Conservation (phyloP, 2,888 invertebrate species). For the Meteorus colon region DNA sequence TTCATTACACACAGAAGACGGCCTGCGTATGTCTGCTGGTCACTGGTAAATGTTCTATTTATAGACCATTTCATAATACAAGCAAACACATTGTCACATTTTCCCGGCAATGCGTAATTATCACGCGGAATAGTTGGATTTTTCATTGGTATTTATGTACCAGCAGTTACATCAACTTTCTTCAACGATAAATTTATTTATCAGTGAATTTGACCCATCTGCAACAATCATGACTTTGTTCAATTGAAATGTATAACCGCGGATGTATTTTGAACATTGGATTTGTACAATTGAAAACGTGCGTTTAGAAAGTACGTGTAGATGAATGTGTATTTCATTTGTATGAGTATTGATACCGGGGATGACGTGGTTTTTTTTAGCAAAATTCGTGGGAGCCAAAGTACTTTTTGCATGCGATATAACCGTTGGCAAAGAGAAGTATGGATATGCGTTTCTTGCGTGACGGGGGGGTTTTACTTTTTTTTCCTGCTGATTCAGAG, state of each 20-base stretch:
- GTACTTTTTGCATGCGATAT: not conserved
- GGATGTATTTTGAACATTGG: slow-evolving; percentile 15
- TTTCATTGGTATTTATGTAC: not conserved
- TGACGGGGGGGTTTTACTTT: not conserved
- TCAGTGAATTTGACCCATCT: not conserved
- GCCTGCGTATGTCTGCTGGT: slow-evolving; percentile 7
- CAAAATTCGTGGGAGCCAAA: not conserved
- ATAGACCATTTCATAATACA: slow-evolving; percentile 43
- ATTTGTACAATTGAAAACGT: slow-evolving; percentile 29
- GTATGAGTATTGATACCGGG: not conserved
- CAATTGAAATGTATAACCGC: slow-evolving; percentile 23
- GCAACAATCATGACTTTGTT: slow-evolving; percentile 3
- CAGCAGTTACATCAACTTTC: not conserved
- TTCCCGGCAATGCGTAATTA: slow-evolving; percentile 24
- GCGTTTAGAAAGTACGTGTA: not conserved
- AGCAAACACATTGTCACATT: slow-evolving; percentile 23
- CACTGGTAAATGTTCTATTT: slow-evolving; percentile 39
- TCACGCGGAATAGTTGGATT: slow-evolving; percentile 3
- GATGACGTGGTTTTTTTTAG: slow-evolving; percentile 8
- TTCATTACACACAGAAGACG: not conserved
- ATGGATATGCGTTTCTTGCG: not conserved
- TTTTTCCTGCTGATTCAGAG: not conserved
- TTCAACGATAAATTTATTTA: too few species aligned
- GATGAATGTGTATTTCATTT: not conserved
- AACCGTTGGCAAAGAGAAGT: not conserved